These are phyloP conservation scores for Thinocorus orbignyianus DNA, from an alignment of 2,113 vertebrate species.

Conservation along the genomic window DNA sequence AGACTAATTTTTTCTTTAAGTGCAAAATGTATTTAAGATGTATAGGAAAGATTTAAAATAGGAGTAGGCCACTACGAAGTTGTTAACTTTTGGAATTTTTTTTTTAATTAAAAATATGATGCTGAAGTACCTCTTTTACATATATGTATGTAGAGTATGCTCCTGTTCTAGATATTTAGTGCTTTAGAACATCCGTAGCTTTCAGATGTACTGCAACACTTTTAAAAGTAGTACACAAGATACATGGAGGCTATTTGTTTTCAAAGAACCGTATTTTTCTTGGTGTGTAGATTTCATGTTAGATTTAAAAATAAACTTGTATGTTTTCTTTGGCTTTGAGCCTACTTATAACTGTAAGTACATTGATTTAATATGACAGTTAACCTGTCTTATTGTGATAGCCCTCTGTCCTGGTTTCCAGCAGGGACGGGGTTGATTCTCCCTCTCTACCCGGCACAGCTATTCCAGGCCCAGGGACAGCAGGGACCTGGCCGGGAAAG, in stretches of 20 bases:
- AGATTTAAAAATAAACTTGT: not conserved
- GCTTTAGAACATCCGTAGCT: not conserved
- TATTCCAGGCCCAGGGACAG: no score
- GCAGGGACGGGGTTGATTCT: no score
- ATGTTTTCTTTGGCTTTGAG: constrained; percentile 13
- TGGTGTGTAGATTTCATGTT: not conserved
- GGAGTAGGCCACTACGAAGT: not conserved
- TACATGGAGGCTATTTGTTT: not conserved
- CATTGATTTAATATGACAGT: constrained; percentile 35
- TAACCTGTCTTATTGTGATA: not conserved
- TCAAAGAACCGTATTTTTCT: not conserved
- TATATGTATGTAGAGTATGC: rapidly evolving
- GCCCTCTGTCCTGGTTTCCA: no score
- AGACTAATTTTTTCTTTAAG: not conserved
- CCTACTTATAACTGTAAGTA: not conserved
- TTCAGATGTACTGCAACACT: not conserved
- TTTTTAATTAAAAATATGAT: not conserved
- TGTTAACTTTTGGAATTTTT: not conserved
- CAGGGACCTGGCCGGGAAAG: no score
- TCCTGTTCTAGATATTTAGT: not conserved
- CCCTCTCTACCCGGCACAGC: no score
- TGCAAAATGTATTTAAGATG: not conserved
- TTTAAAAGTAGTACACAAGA: not conserved
- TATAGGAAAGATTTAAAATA: not conserved
- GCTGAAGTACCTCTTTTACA: not conserved